These are phyloP conservation scores for Nezara viridula DNA, from an alignment of 2,888 invertebrate species.

Conservation along the genomic window DNA sequence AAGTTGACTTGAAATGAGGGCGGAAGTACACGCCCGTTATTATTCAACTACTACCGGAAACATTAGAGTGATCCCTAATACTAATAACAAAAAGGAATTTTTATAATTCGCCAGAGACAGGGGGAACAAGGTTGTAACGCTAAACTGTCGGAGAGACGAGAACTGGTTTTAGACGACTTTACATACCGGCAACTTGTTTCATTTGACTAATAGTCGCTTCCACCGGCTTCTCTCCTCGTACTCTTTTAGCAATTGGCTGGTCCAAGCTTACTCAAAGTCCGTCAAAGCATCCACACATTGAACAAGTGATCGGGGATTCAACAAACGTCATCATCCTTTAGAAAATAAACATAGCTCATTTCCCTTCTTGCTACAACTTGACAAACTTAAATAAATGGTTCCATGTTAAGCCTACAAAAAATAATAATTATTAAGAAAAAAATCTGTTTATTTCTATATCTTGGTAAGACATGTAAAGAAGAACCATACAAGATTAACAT, in stretches of 20 bases:
- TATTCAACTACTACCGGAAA: background rate
- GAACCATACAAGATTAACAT: no score
- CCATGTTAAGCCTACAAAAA: no score
- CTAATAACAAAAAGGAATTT: conserved; percentile 13
- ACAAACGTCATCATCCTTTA: background rate
- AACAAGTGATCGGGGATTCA: background rate
- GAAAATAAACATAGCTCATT: no score
- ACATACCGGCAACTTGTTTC: conserved; percentile 30
- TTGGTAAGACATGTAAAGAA: no score
- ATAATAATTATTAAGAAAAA: no score
- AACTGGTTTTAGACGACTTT: conserved; percentile 29
- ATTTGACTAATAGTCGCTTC: conserved; percentile 6
- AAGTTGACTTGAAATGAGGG: background rate
- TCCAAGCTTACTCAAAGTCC: background rate
- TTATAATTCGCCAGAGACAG: background rate
- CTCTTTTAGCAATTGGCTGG: background rate
- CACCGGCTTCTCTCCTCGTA: background rate
- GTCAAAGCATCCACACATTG: background rate
- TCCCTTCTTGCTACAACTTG: no score
- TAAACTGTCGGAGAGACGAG: background rate
- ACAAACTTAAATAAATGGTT: no score
- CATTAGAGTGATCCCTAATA: background rate
- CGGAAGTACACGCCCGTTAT: background rate
- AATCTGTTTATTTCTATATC: no score
- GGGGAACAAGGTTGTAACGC: background rate